phyloP scores from a whole-genome alignment of 2,797 vertebrate species.

The Chaenodraco wilsoni region DNA sequence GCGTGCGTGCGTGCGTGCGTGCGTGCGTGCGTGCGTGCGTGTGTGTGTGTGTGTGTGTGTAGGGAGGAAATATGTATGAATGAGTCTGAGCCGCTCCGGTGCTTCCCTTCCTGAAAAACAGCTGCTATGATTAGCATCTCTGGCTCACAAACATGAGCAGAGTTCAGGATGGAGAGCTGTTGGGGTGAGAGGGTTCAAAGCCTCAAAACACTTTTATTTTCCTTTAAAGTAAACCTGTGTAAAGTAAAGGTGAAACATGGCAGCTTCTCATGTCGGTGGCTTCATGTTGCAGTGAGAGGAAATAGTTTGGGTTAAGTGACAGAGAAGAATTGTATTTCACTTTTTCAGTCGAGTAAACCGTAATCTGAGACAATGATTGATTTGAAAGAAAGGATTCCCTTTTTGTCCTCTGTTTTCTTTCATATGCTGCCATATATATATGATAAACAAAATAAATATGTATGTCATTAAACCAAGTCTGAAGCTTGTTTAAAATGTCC shows the following conservation, averaged over 20 bases:
- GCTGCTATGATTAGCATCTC: constrained; percentile 55
- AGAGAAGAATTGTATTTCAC: neutral
- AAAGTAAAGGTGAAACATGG: neutral
- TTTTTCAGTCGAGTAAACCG: constrained; percentile 7
- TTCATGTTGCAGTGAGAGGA: neutral
- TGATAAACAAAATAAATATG: neutral
- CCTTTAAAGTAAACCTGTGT: neutral
- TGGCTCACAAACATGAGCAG: constrained; percentile 8
- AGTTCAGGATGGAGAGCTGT: constrained; percentile 1
- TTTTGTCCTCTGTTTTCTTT: no score
- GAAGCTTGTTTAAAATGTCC: neutral
- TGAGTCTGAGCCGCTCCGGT: constrained; percentile 44
- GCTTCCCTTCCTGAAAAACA: constrained; percentile 57
- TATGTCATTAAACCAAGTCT: neutral
- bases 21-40: no score
- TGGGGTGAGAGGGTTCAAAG: constrained; percentile 19
- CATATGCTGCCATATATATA: no score
- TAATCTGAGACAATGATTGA: neutral
- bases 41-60: neutral
- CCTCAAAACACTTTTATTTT: no score
- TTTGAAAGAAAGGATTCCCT: neutral
- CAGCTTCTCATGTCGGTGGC: neutral
- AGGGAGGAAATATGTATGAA: constrained; percentile 47
- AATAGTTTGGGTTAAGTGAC: neutral
- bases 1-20: no score